Evolutionary conservation across 53 echinoderm and acorn worm genomes (phyloP).

Genomic region (Hippasteria phrygiana): DNA sequence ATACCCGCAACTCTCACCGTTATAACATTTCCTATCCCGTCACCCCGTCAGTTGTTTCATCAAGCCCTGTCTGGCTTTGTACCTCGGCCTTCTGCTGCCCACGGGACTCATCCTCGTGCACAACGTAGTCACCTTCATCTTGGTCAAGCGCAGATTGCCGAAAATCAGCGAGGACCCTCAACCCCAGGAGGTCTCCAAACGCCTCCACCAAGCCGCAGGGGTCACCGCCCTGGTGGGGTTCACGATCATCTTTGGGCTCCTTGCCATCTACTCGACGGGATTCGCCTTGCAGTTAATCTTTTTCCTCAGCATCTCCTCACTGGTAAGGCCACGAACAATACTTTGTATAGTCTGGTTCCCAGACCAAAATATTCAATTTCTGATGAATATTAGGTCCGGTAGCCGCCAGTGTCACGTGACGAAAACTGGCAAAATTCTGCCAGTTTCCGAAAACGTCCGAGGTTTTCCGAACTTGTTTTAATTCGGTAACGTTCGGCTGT

Average conservation of each 20-base stretch:
- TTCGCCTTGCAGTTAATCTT: conserved; percentile 76
- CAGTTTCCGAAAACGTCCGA: too few relatives aligned
- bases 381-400: too few relatives aligned
- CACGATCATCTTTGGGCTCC: conserved; percentile 26
- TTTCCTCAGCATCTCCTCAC: conserved; percentile 82
- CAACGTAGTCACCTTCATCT: conserved; percentile 59
- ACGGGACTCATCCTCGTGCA: conserved; percentile 60
- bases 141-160: conserved; percentile 57
- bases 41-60: conserved; percentile 66
- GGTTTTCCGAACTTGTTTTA: too few relatives aligned
- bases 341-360: too few relatives aligned
- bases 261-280: too few relatives aligned
- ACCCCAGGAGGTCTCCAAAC: not conserved
- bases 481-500: too few relatives aligned
- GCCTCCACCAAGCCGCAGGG: conserved; percentile 14
- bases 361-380: too few relatives aligned
- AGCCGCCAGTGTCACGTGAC: too few relatives aligned
- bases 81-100: conserved; percentile 62
- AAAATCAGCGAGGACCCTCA: not conserved
- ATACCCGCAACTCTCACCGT: not conserved
- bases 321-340: too few relatives aligned
- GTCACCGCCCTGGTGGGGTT: conserved; percentile 2
- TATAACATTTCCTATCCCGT: not conserved
- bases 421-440: too few relatives aligned
- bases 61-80: conserved; percentile 54